phyloP scores from a whole-genome alignment of 2,113 vertebrate genomes.

The Lucifuga dentata region DNA sequence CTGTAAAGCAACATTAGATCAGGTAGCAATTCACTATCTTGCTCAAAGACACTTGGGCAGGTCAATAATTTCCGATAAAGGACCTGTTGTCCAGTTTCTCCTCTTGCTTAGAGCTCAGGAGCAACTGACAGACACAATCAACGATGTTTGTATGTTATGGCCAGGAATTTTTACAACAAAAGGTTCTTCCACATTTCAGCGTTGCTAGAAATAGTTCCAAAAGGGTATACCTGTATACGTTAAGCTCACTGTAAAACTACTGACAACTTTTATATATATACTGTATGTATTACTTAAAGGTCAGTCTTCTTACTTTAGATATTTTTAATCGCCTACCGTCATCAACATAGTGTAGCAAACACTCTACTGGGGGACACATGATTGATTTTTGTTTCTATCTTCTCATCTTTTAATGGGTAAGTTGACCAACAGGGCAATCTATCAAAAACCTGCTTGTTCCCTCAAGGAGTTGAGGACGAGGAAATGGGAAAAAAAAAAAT shows the following conservation, averaged over 20 bases:
- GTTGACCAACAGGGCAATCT: conserved; percentile 39
- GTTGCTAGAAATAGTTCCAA: too few species aligned
- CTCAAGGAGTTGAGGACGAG: conserved; percentile 35
- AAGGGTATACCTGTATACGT: too few species aligned
- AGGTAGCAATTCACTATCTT: not conserved
- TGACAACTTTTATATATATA: not conserved
- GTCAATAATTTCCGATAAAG: conserved; percentile 6
- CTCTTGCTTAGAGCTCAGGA: not conserved
- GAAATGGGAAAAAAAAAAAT: conserved; percentile 30
- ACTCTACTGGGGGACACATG: conserved; percentile 4
- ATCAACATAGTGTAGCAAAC: conserved; percentile 9
- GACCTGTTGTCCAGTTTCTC: not conserved
- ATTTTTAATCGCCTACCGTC: not conserved
- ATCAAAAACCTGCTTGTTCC: conserved; percentile 35
- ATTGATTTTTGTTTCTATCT: conserved; percentile 15
- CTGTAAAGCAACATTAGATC: not conserved
- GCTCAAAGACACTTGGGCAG: too few species aligned
- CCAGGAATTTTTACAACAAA: too few species aligned
- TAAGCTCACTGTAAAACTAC: not conserved
- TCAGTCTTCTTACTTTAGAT: conserved; percentile 3
- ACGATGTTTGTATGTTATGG: too few species aligned
- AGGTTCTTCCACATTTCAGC: too few species aligned
- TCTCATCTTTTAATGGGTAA: conserved; percentile 37
- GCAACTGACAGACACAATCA: conserved; percentile 1
- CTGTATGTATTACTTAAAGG: not conserved